phyloP scores from a whole-genome alignment of 2,797 vertebrate genomes.

The Graptemys geographica region DNA sequence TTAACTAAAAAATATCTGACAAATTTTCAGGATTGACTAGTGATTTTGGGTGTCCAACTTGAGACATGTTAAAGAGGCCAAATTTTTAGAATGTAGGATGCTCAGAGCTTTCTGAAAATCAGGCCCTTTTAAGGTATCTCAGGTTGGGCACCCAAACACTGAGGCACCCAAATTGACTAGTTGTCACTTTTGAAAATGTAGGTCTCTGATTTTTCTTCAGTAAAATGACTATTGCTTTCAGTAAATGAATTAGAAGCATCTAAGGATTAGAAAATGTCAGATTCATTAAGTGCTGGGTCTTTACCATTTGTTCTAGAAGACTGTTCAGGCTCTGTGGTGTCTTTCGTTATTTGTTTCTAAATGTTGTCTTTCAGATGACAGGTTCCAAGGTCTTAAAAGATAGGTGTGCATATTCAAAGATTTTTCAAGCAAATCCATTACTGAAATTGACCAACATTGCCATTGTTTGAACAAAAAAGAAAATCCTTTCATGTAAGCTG shows the following conservation, averaged over 20 bases:
- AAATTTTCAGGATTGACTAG: conserved; percentile 31
- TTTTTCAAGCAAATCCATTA: conserved; percentile 17
- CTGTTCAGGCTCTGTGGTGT: background rate
- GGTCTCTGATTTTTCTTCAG: no score
- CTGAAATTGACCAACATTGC: background rate
- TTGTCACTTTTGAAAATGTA: no score
- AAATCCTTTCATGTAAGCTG: background rate
- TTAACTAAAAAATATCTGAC: background rate
- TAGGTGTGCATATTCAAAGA: background rate
- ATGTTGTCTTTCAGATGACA: background rate
- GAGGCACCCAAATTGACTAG: background rate
- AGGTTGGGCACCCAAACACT: conserved; percentile 18
- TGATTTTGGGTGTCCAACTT: conserved; percentile 56
- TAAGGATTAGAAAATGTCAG: conserved; percentile 37
- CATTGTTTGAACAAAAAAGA: background rate
- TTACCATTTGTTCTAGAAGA: conserved; percentile 24
- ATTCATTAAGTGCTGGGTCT: background rate
- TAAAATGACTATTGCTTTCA: background rate
- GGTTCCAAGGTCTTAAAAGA: background rate
- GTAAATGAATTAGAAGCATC: background rate
- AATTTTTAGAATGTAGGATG: conserved; percentile 21
- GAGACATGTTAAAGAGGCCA: conserved; percentile 3
- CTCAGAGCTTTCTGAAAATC: background rate
- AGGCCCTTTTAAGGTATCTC: conserved; percentile 19
- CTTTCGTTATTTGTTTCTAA: background rate